Conservation (phyloP, 2,113 vertebrate species). For the Leucoraja erinaceus region DNA sequence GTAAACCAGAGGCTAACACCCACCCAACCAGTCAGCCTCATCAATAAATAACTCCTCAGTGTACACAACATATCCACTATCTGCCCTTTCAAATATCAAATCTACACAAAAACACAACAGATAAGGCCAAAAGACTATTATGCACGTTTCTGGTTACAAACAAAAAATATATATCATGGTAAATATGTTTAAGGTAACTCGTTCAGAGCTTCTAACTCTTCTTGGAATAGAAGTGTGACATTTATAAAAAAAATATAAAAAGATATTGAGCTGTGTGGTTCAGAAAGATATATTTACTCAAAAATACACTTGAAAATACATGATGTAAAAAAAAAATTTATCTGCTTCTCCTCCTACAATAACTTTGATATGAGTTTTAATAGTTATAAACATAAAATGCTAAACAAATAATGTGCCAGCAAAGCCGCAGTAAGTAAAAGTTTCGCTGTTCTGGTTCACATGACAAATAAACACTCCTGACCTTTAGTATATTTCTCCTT, state of each 20-base stretch:
- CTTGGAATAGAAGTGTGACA: constrained; percentile 7
- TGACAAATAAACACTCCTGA: neutral
- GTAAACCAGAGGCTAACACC: constrained; percentile 57
- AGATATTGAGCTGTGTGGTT: neutral
- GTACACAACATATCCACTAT: constrained; percentile 58
- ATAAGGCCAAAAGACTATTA: constrained; percentile 58
- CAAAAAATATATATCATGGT: neutral
- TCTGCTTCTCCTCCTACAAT: neutral
- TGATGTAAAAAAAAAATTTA: neutral
- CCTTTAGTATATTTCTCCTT: neutral
- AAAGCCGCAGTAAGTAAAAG: too few relatives aligned
- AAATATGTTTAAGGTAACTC: constrained; percentile 31
- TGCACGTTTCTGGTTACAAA: constrained; percentile 34
- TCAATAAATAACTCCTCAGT: constrained; percentile 44
- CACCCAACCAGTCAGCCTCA: constrained; percentile 56
- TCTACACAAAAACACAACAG: constrained; percentile 64
- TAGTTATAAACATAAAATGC: constrained; percentile 17
- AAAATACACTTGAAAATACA: constrained; percentile 7
- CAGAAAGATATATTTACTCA: neutral
- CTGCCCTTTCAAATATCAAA: constrained; percentile 67
- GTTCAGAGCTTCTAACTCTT: constrained; percentile 29
- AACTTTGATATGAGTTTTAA: neutral
- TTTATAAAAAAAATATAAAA: constrained; percentile 30
- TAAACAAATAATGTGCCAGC: too few relatives aligned
- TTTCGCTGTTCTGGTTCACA: too few relatives aligned